phyloP scores from a whole-genome alignment of 2,888 invertebrate genomes.

The Venusia cambrica region DNA sequence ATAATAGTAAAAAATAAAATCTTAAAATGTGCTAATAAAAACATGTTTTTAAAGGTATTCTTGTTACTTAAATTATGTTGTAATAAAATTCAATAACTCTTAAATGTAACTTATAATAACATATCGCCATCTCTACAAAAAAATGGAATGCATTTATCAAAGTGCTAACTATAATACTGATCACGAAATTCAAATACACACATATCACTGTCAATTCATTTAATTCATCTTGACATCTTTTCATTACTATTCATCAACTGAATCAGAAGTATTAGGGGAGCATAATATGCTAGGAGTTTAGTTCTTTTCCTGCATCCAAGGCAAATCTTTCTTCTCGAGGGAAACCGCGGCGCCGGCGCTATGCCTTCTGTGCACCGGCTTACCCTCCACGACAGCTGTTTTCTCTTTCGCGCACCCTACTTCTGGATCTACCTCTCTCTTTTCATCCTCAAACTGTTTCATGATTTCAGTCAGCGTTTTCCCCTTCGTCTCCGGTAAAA shows the following conservation, averaged over 20 bases:
- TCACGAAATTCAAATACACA: slow-evolving; percentile 45
- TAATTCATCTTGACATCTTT: slow-evolving; percentile 6
- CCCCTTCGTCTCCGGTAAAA: slow-evolving; percentile 86
- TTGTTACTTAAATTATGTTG: slow-evolving; percentile 4
- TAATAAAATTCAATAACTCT: no score
- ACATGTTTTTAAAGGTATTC: slow-evolving; percentile 7
- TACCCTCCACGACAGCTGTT: slow-evolving; percentile 43
- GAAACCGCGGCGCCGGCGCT: slow-evolving; percentile 65
- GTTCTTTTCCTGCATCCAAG: slow-evolving; percentile 50
- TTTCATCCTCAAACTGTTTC: slow-evolving; percentile 77
- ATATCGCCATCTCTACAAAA: slow-evolving; percentile 49
- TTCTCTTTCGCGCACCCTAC: slow-evolving; percentile 50
- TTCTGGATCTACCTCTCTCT: slow-evolving; percentile 60
- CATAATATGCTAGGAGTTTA: slow-evolving; percentile 28
- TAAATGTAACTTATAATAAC: slow-evolving; percentile 31
- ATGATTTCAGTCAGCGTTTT: slow-evolving; percentile 86
- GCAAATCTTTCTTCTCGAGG: slow-evolving; percentile 58
- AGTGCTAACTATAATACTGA: slow-evolving; percentile 59
- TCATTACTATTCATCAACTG: no score
- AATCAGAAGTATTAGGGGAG: slow-evolving; percentile 38
- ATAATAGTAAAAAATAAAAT: not conserved
- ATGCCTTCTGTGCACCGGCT: slow-evolving; percentile 62
- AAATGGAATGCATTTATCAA: slow-evolving; percentile 41
- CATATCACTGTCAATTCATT: not conserved
- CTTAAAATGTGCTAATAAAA: no score